A percentile compares a stretch with the other conserved stretches of the same genome.
Evolutionary conservation across 1,140 invertebrate genomes (phyloP).

Genomic region (Hylaeus volcanicus): DNA sequence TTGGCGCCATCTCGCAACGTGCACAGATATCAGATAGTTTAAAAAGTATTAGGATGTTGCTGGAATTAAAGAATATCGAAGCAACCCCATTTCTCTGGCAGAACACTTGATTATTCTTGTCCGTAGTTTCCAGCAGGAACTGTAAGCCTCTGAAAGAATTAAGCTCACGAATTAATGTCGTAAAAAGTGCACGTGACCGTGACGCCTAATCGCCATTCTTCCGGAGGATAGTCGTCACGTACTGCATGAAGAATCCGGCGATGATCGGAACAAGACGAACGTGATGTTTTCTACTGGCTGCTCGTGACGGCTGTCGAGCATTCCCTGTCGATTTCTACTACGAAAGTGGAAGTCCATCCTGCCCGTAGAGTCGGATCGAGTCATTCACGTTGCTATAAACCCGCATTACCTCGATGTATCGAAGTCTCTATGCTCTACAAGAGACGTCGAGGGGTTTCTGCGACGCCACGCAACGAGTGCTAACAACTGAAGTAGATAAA

Average conservation of each 20-base stretch:
- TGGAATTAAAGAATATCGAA: background rate
- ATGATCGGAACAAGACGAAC: background rate
- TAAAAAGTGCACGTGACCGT: background rate
- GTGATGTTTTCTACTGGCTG: background rate
- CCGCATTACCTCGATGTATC: too few relatives aligned
- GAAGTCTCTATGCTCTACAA: too few relatives aligned
- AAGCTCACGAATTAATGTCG: background rate
- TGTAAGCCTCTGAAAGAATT: too few relatives aligned
- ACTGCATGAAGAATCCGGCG: background rate
- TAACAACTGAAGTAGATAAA: too few relatives aligned
- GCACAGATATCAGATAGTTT: too few relatives aligned
- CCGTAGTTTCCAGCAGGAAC: too few relatives aligned
- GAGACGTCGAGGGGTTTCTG: too few relatives aligned
- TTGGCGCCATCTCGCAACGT: background rate
- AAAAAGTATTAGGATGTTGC: fast-evolving
- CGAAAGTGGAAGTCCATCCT: conserved; percentile 6
- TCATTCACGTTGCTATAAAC: background rate
- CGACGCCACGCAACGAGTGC: too few relatives aligned
- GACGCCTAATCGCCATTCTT: background rate
- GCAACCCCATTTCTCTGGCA: too few relatives aligned
- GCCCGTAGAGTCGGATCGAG: background rate
- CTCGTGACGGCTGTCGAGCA: background rate
- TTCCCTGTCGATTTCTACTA: conserved; percentile 2
- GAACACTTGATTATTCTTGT: too few relatives aligned
- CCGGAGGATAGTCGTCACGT: background rate